These are phyloP conservation scores for Podarcis lilfordi DNA, from an alignment of 2,797 vertebrate genomes.

Conservation along the genomic window DNA sequence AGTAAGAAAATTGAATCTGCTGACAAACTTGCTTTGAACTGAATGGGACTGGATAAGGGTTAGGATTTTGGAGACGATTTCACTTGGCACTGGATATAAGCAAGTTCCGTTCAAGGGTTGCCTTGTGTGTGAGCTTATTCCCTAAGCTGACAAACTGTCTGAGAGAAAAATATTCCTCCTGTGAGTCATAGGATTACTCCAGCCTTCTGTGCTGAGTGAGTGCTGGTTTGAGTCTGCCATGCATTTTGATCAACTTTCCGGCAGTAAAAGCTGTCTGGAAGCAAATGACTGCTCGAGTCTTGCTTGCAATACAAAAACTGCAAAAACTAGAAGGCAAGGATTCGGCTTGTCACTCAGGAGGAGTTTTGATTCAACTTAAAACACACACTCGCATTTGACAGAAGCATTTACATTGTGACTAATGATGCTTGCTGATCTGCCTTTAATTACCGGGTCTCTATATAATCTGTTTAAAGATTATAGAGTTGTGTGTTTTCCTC, in stretches of 20 bases:
- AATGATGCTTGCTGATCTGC: neutral
- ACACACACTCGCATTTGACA: neutral
- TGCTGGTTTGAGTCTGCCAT: constrained; percentile 42
- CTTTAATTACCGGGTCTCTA: neutral
- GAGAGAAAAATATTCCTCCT: neutral
- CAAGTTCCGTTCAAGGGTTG: constrained; percentile 8
- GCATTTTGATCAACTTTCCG: constrained; percentile 35
- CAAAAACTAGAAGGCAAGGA: constrained; percentile 46
- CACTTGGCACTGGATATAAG: neutral
- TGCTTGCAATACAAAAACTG: constrained; percentile 14
- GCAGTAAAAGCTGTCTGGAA: constrained; percentile 7
- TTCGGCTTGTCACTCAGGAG: constrained; percentile 28
- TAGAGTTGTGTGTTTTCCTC: neutral
- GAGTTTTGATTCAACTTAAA: neutral
- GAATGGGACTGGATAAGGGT: neutral
- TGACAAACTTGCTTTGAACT: neutral
- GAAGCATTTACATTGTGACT: constrained; percentile 33
- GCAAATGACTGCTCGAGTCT: constrained; percentile 6
- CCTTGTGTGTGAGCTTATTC: neutral
- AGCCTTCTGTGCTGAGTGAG: constrained; percentile 9
- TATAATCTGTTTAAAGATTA: neutral
- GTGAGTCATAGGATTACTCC: neutral
- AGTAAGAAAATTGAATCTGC: neutral
- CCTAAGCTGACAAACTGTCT: neutral
- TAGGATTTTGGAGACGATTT: neutral